Evolutionary conservation across 1,140 invertebrate genomes (phyloP).

Genomic region (Phymastichus coffea): DNA sequence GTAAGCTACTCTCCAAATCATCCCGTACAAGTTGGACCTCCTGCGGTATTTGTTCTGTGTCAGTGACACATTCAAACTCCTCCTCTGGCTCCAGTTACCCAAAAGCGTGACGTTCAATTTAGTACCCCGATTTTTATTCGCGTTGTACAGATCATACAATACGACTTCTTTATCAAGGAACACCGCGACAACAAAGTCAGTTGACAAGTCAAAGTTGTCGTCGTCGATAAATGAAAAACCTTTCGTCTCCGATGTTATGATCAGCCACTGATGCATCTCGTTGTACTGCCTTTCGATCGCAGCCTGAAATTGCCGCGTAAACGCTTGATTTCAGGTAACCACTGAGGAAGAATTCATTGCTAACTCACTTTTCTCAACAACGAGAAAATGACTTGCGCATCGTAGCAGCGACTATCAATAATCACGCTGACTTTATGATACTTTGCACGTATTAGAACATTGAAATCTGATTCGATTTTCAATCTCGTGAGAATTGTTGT

Average conservation of each 20-base stretch:
- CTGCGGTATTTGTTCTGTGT: background rate
- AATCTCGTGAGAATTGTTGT: slow-evolving; percentile 8
- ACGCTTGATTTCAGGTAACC: background rate
- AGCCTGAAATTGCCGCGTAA: slow-evolving; percentile 20
- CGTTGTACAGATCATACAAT: background rate
- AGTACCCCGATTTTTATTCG: background rate
- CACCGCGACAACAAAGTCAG: slow-evolving; percentile 28
- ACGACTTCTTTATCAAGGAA: background rate
- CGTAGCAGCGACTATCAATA: slow-evolving; percentile 27
- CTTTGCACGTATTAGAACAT: slow-evolving; percentile 6
- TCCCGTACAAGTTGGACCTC: background rate
- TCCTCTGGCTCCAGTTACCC: background rate
- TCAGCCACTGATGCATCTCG: slow-evolving; percentile 33
- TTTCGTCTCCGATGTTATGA: slow-evolving; percentile 16
- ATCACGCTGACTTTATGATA: slow-evolving; percentile 31
- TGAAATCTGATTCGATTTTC: background rate
- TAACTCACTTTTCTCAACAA: background rate
- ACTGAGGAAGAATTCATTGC: background rate
- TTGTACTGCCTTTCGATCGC: slow-evolving; percentile 23
- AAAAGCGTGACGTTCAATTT: background rate
- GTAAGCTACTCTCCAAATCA: background rate
- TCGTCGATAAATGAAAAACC: slow-evolving; percentile 19
- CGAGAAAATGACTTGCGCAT: background rate
- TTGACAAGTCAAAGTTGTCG: slow-evolving; percentile 30
- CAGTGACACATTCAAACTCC: background rate